Conservation (phyloP, 1,140 invertebrate genomes). For the Panonychus citri region DNA sequence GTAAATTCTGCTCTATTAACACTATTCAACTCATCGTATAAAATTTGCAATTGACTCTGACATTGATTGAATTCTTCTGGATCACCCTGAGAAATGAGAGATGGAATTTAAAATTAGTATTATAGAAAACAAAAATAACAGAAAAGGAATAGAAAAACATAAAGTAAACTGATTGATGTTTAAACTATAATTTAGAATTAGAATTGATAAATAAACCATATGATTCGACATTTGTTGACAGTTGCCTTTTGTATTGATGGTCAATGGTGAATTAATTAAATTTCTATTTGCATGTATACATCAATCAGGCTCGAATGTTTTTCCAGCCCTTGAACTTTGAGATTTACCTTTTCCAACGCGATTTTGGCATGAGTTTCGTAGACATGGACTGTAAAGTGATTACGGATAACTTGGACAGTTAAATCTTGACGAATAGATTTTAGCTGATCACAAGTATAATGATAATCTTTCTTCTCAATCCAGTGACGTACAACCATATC, state of each 20-base stretch:
- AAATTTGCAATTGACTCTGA: slow-evolving; percentile 81
- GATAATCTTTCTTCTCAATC: slow-evolving; percentile 69
- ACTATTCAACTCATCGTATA: slow-evolving; percentile 50
- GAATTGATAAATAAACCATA: neutral
- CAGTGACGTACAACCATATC: slow-evolving; percentile 71
- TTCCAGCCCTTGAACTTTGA: neutral
- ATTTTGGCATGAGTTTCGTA: slow-evolving; percentile 96
- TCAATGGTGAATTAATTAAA: too few species aligned
- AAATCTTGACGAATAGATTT: slow-evolving; percentile 96
- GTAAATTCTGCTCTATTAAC: slow-evolving; percentile 67
- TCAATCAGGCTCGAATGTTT: too few species aligned
- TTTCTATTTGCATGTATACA: too few species aligned
- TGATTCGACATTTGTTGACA: too few species aligned
- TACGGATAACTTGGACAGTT: slow-evolving; percentile 84
- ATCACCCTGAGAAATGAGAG: slow-evolving; percentile 35
- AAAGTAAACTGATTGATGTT: too few species aligned
- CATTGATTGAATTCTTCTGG: slow-evolving; percentile 98
- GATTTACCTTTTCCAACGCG: slow-evolving; percentile 56
- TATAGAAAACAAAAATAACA: slow-evolving; percentile 7
- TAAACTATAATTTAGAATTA: too few species aligned
- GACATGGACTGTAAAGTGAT: slow-evolving; percentile 78
- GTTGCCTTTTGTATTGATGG: too few species aligned
- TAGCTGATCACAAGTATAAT: slow-evolving; percentile 87
- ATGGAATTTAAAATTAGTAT: neutral
- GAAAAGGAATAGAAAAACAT: neutral